phyloP scores from a whole-genome alignment of 30 jellyfish, hydroid and myxozoan genomes.

The Rhopilema esculentum region DNA sequence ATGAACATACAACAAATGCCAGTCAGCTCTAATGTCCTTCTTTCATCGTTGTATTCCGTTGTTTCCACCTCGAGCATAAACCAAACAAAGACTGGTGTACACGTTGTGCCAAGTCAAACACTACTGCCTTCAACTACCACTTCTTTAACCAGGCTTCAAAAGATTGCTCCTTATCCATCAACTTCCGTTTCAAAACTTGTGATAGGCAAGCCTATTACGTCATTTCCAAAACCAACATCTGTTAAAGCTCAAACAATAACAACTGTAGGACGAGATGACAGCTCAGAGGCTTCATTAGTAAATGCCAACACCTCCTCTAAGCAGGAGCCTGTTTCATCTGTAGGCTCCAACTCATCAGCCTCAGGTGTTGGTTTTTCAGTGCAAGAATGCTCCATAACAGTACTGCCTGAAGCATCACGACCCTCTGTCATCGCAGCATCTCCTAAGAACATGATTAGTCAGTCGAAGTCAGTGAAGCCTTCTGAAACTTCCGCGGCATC shows the following conservation, averaged over 20 bases:
- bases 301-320: not conserved
- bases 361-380: not conserved
- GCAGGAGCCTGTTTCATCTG: not conserved
- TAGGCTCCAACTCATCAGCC: not conserved
- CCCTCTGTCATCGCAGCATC: not conserved
- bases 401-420: not conserved
- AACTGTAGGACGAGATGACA: not conserved
- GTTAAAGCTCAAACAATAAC: not conserved
- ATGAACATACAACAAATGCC: conserved; percentile 30
- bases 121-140: not conserved
- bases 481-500: not conserved
- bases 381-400: not conserved
- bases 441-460: not conserved
- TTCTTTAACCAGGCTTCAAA: conserved; percentile 30
- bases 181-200: not conserved
- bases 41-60: conserved; percentile 18
- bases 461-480: not conserved
- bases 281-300: not conserved
- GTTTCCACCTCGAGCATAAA: conserved; percentile 14
- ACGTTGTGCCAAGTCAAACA: not conserved
- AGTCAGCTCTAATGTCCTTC: conserved; percentile 16
- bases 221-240: not conserved
- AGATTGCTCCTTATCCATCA: conserved; percentile 37
- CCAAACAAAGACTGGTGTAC: not conserved
- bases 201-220: not conserved